Conservation (phyloP, 1,140 invertebrate genomes). For the Platorchestia sp. region DNA sequence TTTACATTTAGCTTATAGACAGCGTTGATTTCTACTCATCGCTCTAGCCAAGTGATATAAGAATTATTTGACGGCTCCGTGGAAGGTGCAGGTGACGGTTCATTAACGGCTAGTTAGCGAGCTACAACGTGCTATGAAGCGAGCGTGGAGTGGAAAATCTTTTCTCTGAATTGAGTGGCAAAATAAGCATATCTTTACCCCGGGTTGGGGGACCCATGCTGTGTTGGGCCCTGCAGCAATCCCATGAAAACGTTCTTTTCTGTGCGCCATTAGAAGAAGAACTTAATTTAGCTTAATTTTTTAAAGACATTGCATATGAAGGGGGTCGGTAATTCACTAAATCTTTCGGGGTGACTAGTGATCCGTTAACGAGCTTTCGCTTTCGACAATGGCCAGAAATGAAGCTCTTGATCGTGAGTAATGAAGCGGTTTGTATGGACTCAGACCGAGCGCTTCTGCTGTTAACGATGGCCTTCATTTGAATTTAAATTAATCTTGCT, state of each 20-base stretch:
- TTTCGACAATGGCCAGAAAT: conserved; percentile 13
- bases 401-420: conserved; percentile 29
- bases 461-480: conserved; percentile 12
- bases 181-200: background rate
- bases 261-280: background rate
- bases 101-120: too few relatives aligned
- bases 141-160: too few relatives aligned
- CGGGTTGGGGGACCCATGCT: background rate
- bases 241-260: background rate
- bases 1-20: too few relatives aligned
- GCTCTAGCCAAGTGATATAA: too few relatives aligned
- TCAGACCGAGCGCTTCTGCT: background rate
- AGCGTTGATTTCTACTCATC: too few relatives aligned
- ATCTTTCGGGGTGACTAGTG: background rate
- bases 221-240: background rate
- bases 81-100: too few relatives aligned
- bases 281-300: background rate
- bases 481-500: background rate
- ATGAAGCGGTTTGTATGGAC: conserved; percentile 27
- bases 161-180: too few relatives aligned
- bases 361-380: conserved; percentile 3
- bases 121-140: too few relatives aligned
- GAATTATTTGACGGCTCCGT: too few relatives aligned
- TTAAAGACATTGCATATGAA: background rate
- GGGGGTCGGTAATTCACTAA: background rate